Evolutionary conservation across 64 coral and sea anemone genomes (phyloP), one percentile per base, ranked within the genome.

Genomic region (Orbicella faveolata): DNA sequence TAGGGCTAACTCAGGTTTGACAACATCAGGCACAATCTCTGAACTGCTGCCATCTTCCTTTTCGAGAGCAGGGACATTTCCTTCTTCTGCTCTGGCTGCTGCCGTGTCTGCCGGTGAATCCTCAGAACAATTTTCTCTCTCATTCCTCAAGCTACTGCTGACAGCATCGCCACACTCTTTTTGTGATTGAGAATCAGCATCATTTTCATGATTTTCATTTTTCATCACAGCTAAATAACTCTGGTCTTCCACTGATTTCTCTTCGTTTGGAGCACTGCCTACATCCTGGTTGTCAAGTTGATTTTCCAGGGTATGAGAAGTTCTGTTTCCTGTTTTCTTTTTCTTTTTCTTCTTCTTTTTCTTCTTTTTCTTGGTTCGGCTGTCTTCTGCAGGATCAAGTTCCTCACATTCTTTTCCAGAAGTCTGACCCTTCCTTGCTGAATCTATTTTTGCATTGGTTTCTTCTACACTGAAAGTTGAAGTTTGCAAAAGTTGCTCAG

Each of bases 261-360:
- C 36, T 76, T 76, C 37, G 13, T 76, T 17, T 76, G 14, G 36
- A 44, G 34, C 34, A 76, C 75, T 19, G 15, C 1, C 15, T n/a
- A n/a, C n/a, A 4, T 67, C 17, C 11, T 76, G 16, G 36, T 41
- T 20, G 75, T 16, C 36, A 41, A 0, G 16, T 16, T 76, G 12
- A 6, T 25, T 23, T 30, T 20, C 26, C 68, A 73, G 19, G 9
- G 3, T 1, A 37, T 76, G 36, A 15, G 36, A 16, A 4, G 48
- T 36, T 17, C 18, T 6, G 6, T 6, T 75, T 14, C 3, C 36
- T 36, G 21, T 36, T 41, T 75, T 33, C 34, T 33, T 75, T 41
- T n/a, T n/a, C n/a, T n/a, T n/a, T n/a, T 75, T 76, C 75, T 48
- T 76, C 18, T 76, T 76, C 11, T 76, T 76, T 14, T 76, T 48